Evolutionary conservation across 2,888 invertebrate genomes (phyloP), one percentile per base, ranked within the genome.

Genomic region (Thymelicus acteon): DNA sequence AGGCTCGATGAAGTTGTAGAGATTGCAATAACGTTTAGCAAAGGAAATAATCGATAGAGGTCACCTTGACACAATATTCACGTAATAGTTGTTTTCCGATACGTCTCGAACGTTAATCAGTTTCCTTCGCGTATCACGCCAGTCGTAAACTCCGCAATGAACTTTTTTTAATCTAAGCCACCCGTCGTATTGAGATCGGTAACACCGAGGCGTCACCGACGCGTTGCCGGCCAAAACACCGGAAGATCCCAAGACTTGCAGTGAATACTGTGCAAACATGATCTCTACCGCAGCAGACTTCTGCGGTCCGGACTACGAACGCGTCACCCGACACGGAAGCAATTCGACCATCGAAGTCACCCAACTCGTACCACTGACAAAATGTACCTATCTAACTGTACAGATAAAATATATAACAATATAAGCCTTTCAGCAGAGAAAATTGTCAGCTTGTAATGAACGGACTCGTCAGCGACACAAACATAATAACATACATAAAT

Each of bases 41-140:
- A 77, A 76, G 76, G 75, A 82, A 82, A 79, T 79, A 77, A 82
- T 78, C 79, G 76, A 77, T 75, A 73, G 74, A 74, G 79, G 76
- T 79, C 79, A 77, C 81, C 82, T 83, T 81, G 80, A 85, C 84
- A 81, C 80, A 80, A 79, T 77, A 80, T 82, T 77, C 75, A 77
- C 75, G 76, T 74, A 75, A 73, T 76, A 72, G 72, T 71, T 71
- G 72, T 76, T 77, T 75, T 74, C 75, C 75, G 72, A 74, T 72
- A 74, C 77, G 73, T 76, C 73, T 44, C 65, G 63, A 73, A 76
- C 75, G 76, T 60, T 75, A 63, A 71, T 70, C 6, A 44, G 62
- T 61, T 73, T 75, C 72, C 72, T 73, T 19, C 57, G 63, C 49
- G 31, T 49, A 54, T 71, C 69, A 66, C 72, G 52, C 52, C 60